Evolutionary conservation across 2,113 vertebrate genomes (phyloP).

Genomic region (Stegastes partitus): DNA sequence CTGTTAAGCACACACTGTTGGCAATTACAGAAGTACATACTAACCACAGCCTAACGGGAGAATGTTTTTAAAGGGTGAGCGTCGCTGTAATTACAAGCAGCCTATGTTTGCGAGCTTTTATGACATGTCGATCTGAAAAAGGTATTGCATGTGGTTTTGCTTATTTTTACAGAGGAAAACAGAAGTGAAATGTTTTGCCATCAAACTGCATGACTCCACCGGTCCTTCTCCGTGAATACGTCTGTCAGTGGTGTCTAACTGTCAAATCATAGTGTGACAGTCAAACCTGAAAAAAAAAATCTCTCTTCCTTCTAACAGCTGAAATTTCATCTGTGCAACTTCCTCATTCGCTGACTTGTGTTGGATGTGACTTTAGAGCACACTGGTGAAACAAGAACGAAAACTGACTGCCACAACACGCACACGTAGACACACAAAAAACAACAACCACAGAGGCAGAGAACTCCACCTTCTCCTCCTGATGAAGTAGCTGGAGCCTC

Average conservation of each 20-base stretch:
- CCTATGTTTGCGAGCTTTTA: too few species aligned
- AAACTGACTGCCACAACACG: constrained; percentile 26
- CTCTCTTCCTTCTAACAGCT: constrained; percentile 60
- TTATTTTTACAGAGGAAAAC: too few species aligned
- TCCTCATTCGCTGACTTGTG: constrained; percentile 78
- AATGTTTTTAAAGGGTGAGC: background rate
- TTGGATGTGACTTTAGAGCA: constrained; percentile 32
- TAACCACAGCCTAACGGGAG: background rate
- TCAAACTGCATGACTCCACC: too few species aligned
- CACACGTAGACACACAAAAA: background rate
- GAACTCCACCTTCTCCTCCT: background rate
- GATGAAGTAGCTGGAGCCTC: constrained; percentile 32
- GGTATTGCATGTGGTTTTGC: background rate
- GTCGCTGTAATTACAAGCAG: background rate
- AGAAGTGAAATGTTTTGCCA: too few species aligned
- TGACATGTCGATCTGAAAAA: background rate
- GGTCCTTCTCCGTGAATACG: background rate
- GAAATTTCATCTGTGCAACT: constrained; percentile 70
- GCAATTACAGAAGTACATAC: constrained; percentile 38
- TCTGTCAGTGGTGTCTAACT: too few species aligned
- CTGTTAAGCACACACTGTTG: background rate
- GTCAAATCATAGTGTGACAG: constrained; percentile 44
- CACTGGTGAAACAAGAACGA: constrained; percentile 66
- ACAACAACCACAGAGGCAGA: background rate
- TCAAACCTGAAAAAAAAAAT: constrained; percentile 11